Conservation (phyloP, 2,888 invertebrate genomes). For the Cantharis nigra region DNA sequence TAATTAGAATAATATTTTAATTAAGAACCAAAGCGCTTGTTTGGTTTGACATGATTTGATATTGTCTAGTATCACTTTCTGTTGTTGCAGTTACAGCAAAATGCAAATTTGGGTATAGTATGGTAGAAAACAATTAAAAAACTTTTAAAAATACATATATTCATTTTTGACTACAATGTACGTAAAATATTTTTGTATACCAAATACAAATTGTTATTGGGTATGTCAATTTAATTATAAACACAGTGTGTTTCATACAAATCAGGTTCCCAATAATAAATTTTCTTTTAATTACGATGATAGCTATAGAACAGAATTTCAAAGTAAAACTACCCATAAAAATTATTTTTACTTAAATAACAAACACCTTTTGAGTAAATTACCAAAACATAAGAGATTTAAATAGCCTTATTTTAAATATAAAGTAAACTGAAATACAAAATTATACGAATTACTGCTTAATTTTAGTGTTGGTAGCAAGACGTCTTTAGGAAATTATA, state of each 20-base stretch:
- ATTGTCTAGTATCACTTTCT: background rate
- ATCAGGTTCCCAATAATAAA: background rate
- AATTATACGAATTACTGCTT: background rate
- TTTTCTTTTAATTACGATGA: background rate
- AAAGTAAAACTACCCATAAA: background rate
- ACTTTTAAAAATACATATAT: too few species aligned
- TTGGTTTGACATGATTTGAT: background rate
- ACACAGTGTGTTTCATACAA: background rate
- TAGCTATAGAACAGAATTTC: background rate
- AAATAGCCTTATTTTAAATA: background rate
- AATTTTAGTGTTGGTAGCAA: background rate
- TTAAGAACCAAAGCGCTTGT: background rate
- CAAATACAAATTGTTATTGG: background rate
- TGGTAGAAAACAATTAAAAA: too few species aligned
- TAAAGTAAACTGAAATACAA: background rate
- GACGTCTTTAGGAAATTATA: background rate
- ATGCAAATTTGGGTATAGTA: too few species aligned
- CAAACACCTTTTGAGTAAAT: background rate
- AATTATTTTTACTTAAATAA: background rate
- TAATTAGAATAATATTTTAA: background rate
- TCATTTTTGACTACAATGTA: background rate
- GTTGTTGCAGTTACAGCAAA: too few species aligned
- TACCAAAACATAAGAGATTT: background rate
- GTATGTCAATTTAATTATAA: background rate
- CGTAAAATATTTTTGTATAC: background rate